Conservation (phyloP, 2,888 invertebrate genomes). For the Rhaphigaster nebulosa region DNA sequence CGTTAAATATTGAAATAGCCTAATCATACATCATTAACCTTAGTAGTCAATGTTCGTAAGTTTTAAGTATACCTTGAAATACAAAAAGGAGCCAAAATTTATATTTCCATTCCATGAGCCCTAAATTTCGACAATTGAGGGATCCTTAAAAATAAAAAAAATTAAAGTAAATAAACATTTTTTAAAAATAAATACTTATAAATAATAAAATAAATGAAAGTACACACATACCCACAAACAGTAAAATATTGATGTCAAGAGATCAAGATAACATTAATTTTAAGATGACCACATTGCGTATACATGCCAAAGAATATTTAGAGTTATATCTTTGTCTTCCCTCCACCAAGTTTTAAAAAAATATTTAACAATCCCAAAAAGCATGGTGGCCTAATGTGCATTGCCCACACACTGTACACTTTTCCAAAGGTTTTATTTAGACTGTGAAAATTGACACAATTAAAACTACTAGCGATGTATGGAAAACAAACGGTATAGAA, state of each 20-base stretch:
- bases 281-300: too few relatives aligned
- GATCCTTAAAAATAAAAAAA: slow-evolving; percentile 38
- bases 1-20: not conserved
- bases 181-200: not conserved
- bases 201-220: not conserved
- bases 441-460: too few relatives aligned
- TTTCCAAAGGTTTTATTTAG: too few relatives aligned
- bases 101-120: slow-evolving; percentile 34
- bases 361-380: too few relatives aligned
- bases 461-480: too few relatives aligned
- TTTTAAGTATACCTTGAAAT: slow-evolving; percentile 55
- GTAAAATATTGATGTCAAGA: not conserved
- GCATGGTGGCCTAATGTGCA: too few relatives aligned
- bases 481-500: too few relatives aligned
- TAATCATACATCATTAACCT: slow-evolving; percentile 10
- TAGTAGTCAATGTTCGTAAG: slow-evolving; percentile 43
- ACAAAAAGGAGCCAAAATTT: slow-evolving; percentile 44
- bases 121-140: slow-evolving; percentile 39
- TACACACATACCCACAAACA: not conserved
- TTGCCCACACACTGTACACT: too few relatives aligned
- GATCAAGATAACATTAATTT: too few relatives aligned
- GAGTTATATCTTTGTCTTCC: too few relatives aligned
- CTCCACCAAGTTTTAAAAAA: too few relatives aligned
- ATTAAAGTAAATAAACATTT: slow-evolving; percentile 13
- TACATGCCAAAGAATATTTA: too few relatives aligned